Evolutionary conservation across 2,888 invertebrate species (phyloP).

Genomic region (Caenorhabditis panamensis): DNA sequence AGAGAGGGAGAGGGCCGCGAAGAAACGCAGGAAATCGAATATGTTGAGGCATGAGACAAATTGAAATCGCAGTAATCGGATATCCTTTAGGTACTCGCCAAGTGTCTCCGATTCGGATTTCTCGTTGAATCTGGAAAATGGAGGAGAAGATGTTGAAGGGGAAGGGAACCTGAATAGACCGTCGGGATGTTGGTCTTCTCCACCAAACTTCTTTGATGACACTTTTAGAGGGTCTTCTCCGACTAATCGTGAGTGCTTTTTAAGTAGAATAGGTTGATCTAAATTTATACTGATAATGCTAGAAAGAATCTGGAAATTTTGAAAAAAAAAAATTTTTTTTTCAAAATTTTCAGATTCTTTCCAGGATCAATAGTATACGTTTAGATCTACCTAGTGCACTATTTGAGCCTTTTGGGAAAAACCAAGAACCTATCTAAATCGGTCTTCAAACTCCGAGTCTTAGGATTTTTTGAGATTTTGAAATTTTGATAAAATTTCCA

Average conservation of each 20-base stretch:
- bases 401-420: too few species aligned
- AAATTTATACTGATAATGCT: too few species aligned
- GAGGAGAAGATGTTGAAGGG: conserved; percentile 1
- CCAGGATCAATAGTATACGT: too few species aligned
- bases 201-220: conserved; percentile 63
- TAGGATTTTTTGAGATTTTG: background rate
- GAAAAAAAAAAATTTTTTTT: too few species aligned
- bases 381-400: too few species aligned
- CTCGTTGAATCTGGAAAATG: conserved; percentile 30
- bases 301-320: too few species aligned
- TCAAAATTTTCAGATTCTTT: too few species aligned
- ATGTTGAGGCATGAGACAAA: conserved; percentile 21
- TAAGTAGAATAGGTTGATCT: too few species aligned
- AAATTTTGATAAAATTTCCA: too few species aligned
- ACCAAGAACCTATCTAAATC: background rate
- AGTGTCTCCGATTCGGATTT: conserved; percentile 45
- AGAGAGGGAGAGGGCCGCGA: conserved; percentile 15
- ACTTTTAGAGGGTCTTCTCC: conserved; percentile 42
- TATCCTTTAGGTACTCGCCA: conserved; percentile 53
- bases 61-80: too few species aligned
- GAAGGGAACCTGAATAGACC: conserved; percentile 1
- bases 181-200: conserved; percentile 65
- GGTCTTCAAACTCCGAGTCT: background rate
- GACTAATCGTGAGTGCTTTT: conserved; percentile 39
- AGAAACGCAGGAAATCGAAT: conserved; percentile 39